Base-by-base conservation (phyloP, 1,140 invertebrate genomes). In the Mamestra configurata region DNA sequence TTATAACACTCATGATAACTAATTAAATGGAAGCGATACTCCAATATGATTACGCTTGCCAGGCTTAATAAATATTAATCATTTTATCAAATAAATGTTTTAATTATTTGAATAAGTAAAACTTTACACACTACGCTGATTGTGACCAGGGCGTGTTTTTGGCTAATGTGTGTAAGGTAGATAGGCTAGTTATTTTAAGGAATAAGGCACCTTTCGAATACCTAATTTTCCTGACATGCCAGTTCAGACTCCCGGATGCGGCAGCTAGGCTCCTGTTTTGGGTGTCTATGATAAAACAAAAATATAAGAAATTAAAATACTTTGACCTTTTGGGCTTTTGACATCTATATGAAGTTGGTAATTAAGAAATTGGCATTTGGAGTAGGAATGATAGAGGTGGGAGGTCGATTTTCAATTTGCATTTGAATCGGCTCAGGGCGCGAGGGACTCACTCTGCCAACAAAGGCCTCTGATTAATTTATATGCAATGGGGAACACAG, bases 381-480 rank as follows among this genome's bases (percentile, higher is more conserved):
- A 80, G 51, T 76, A 79, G 77, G 68, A 72, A 64, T 80, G 73
- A 78, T 78, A 77, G 81, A 81, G 81, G 51, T 79, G 57, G 79
- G 79, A 79, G 81, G 83, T 81, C 83, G 83, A 82, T 82, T 82
- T 84, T 85, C 83, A 85, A 85, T 85, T 85, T 85, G 83, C 83
- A 85, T 85, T 85, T 85, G 83, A 85, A 85, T 85, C 81, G 77
- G 75, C 79, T 43, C 79, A 73, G 73, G 68, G 51, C 72, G 71
- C 77, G 59, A 59, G 79, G 64, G 59, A 37, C 77, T 51, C 68
- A 49, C 43, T 61, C 53, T 59, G 72, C 40, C 77, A 79, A 85
- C 83, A 85, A 85, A 85, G 81, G 77, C 79, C 79, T 72, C 37
- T 79, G 79, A 85, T 82, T 81, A 81, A 85, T 85, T 81, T 79